Conservation (phyloP, 2,888 invertebrate species). For the Ceriagrion tenellum region DNA sequence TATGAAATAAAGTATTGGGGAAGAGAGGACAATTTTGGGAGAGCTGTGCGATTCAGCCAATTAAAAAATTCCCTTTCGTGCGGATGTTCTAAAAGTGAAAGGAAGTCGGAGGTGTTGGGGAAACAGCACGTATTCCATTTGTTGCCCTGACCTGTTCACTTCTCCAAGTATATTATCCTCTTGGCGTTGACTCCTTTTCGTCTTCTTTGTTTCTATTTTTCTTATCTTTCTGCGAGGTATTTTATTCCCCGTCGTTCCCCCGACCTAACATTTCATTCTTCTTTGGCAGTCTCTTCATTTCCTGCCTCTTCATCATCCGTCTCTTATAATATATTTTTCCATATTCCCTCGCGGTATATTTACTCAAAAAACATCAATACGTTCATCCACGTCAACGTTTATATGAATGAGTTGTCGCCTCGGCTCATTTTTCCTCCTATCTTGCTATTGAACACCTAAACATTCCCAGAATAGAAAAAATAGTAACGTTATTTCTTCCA, state of each 20-base stretch:
- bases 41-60: neutral
- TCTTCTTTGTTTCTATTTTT: too few species aligned
- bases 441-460: too few species aligned
- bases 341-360: neutral
- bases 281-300: neutral
- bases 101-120: neutral
- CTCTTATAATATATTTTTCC: neutral
- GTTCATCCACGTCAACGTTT: neutral
- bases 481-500: too few species aligned
- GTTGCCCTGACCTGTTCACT: neutral
- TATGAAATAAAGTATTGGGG: neutral
- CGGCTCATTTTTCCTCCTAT: too few species aligned
- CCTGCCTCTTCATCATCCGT: neutral
- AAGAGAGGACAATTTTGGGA: neutral
- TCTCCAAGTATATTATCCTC: too few species aligned
- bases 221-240: too few species aligned
- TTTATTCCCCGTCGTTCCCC: neutral
- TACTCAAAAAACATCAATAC: neutral
- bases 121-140: neutral
- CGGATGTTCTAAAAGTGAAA: neutral
- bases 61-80: neutral
- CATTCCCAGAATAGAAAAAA: too few species aligned
- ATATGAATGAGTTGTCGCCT: neutral
- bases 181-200: too few species aligned
- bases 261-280: neutral